Evolutionary conservation across 2,888 invertebrate species (phyloP).

Genomic region (Tinea semifulvella): DNA sequence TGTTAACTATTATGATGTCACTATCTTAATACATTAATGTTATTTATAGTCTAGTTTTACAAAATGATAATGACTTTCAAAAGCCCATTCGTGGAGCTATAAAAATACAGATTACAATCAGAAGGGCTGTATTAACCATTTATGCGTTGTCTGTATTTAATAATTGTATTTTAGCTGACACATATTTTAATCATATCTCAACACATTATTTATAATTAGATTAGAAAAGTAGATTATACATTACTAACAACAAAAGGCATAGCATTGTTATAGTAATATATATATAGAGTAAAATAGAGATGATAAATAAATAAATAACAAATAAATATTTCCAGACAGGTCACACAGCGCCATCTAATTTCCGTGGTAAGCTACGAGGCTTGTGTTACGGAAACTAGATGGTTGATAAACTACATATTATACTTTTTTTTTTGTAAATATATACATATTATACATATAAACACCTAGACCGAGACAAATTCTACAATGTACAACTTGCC

Average conservation of each 20-base stretch:
- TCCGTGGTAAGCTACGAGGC: too few relatives aligned
- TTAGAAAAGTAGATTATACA: constrained; percentile 13
- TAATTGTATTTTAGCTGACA: constrained; percentile 46
- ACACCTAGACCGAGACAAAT: too few relatives aligned
- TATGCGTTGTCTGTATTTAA: constrained; percentile 45
- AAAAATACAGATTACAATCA: constrained; percentile 55
- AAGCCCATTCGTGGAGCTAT: constrained; percentile 53
- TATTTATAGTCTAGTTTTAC: constrained; percentile 32
- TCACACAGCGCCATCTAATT: too few relatives aligned
- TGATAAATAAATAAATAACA: too few relatives aligned
- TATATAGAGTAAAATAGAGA: too few relatives aligned
- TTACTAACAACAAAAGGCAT: constrained; percentile 3
- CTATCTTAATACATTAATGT: constrained; percentile 19
- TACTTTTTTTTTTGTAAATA: too few relatives aligned
- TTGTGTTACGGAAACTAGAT: too few relatives aligned
- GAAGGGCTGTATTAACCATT: constrained; percentile 43
- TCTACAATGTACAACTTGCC: too few relatives aligned
- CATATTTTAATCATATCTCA: constrained; percentile 29
- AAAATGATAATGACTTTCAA: constrained; percentile 50
- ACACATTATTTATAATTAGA: constrained; percentile 23
- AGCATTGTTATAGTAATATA: constrained; percentile 3
- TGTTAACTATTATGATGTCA: not conserved
- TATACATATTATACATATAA: too few relatives aligned
- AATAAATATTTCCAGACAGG: too few relatives aligned
- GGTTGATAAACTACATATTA: too few relatives aligned